Percentiles rank a stretch among this genome's conserved stretches.
These are phyloP conservation scores for Bolborhynchus lineola DNA, from an alignment of 2,113 vertebrate species.

Conservation along the genomic window DNA sequence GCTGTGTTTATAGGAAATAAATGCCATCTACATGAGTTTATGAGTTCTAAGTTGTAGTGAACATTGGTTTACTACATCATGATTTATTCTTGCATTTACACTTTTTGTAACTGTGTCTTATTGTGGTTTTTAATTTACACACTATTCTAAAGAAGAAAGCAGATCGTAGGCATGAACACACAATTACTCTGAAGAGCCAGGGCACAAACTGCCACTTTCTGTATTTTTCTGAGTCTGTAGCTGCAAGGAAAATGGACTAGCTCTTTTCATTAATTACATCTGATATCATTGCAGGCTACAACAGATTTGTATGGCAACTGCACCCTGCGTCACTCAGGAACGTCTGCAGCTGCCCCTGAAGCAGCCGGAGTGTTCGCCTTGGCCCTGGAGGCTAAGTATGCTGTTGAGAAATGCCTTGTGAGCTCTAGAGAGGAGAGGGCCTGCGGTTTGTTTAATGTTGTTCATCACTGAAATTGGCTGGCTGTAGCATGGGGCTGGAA, in stretches of 20 bases:
- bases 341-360: constrained; percentile 95
- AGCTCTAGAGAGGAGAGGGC: background rate
- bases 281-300: constrained; percentile 84
- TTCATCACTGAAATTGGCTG: background rate
- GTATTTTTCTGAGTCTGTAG: background rate
- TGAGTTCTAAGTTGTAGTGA: background rate
- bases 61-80: background rate
- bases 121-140: background rate
- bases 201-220: background rate
- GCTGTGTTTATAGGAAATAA: background rate
- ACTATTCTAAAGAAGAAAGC: background rate
- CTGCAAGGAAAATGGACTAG: background rate
- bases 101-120: background rate
- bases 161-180: background rate
- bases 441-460: background rate
- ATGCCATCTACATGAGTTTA: background rate
- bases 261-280: constrained; percentile 10
- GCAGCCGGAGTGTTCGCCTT: constrained; percentile 96
- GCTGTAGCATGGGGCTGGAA: rapidly evolving
- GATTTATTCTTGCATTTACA: background rate
- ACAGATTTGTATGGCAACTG: constrained; percentile 98
- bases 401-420: constrained; percentile 31
- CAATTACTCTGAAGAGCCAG: background rate
- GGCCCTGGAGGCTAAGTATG: constrained; percentile 97
- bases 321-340: constrained; percentile 95